Base-by-base conservation (phyloP, 2,888 invertebrate species). In the Thymelicus sylvestris region DNA sequence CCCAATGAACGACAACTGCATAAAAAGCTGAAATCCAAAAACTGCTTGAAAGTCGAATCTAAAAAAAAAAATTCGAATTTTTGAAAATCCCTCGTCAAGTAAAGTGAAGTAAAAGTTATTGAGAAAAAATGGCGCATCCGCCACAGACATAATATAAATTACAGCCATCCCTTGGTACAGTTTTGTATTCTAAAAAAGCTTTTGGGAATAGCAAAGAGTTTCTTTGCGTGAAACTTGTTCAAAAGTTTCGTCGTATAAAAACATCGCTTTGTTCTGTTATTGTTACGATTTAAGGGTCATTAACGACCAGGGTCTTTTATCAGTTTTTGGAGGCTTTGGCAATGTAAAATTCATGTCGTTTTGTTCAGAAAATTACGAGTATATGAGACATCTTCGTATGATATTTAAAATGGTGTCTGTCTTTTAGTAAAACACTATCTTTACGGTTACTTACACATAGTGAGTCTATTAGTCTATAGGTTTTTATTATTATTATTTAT, bases 241-340 rank as follows among this genome's bases (percentile, higher is more conserved):
- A 24, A 55, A 61, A 61, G 15, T 61, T 61, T 44, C 5, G 41
- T n/a, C 39, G 39, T 41, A 41, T 61, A 19, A 61, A 61, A 61
- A 61, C 55, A 55, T 55, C 55, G 41, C 41, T 61, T 61, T 39
- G 39, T 41, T 41, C 15, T 61, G 41, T 61, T 61, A 61, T 61
- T 61, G 61, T 61, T 61, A 41, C 61, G 61, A 61, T 41, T 61
- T 61, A 39, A 19, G 41, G 61, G 61, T 41, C 61, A 55, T 55
- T 41, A 61, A 39, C 19, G 19, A 61, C 15, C 41, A 61, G 61
- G 19, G 44, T 19, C 61, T 41, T 61, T 44, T 31, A 31, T n/a
- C 8, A 41, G 61, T 15, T 7, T 41, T 39, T 61, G n/a, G 41
- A 10, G 41, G 10, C 15, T 61, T 41, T 41, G 15, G 44, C 19